Evolutionary conservation across 2,797 vertebrate genomes (phyloP), one percentile per base, ranked within the genome.

Genomic region (Xenops minutus): DNA sequence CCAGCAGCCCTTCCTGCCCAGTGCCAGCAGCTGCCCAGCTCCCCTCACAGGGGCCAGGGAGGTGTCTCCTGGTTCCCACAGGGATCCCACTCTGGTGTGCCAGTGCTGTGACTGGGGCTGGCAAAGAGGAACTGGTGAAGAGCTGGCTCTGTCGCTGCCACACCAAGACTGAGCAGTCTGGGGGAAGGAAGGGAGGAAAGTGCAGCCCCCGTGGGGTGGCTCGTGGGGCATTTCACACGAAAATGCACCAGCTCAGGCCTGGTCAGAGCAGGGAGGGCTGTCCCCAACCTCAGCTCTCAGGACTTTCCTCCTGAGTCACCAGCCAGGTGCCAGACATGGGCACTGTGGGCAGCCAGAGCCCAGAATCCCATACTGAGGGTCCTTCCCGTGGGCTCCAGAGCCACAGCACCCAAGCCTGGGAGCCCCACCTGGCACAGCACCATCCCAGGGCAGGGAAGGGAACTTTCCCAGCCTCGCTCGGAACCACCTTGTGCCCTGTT

Each of bases 61-160:
- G n/a, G 82, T 32, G 76, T 95, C 97, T 90, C 67, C 54, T 49
- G 82, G 85, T 97, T 96, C 79, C 97, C 88, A 69, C 82, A 92
- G 96, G 71, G 94, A 94, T 71, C 49, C 72, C 95, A 83, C 91
- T 66, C 77, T 67, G 67, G 58, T 78, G 88, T 85, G 92, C 74
- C 69, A 77, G 44, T 75, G 87, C 63, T 82, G 76, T 95, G 95
- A 96, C 97, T 14, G 49, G 49, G 49, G 49, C 49, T 27, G 49
- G 11, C 55, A 22, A 56, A 23, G 55, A 14, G 32, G 21, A 22
- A 56, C 55, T 34, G 55, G 14, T 12, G 52, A 21, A 54, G 52
- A 32, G 52, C 52, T 18, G 10, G 29, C 32, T 67, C 66, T 3
- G 2, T 29, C 32, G 7, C 23, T 46, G 23, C 37, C 32, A 37